Evolutionary conservation across 2,888 invertebrate species (phyloP), one percentile per base, ranked within the genome.

Genomic region (Reticulitermes lucifugus): DNA sequence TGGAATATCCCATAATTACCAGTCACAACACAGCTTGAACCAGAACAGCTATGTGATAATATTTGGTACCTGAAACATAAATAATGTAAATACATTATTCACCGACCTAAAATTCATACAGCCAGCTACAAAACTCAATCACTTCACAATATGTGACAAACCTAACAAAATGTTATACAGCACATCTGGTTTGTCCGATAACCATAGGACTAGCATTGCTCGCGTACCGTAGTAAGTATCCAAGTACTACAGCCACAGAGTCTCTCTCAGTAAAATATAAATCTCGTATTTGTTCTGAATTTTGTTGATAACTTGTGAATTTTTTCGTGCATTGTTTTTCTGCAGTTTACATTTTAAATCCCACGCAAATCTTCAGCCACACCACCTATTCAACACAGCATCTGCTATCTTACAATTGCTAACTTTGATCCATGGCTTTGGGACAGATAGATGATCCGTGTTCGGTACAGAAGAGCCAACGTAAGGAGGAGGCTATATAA

Each of bases 1-100:
- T 65, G 10, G 43, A 59, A 60, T 29, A 43, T 77, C 41, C 55
- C 59, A 29, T 43, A 59, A 51, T 46, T 65, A 41, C 75, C 46
- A 41, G 25, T n/a, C 22, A 70, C 55, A 25, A 29, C 22, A 82
- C 60, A 75, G 12, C 82, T 43, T 65, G 82, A 29, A 35, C 85
- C 83, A 29, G 65, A 41, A 21, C 60, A 71, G 35, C 77, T 77
- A 46, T 83, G 83, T 9, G 77, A 59, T 75, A 41, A 65, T 21
- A 85, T 75, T 59, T 12, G 46, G 43, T n/a, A 83, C 2, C 85
- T 85, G 83, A 1, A 85, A 85, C 25, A 25, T 25, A 25, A 25
- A 83, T 41, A 60, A 84, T 18, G 18, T 55, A 18, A 55, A 55
- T 4, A 55, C 18, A 55, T 18, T 18, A 55, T 14, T 14, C 55